A percentile compares a stretch with the other conserved stretches of the same genome.
These are phyloP conservation scores for Tetheella fluctuosa DNA, from an alignment of 2,888 invertebrate species.

Conservation along the genomic window DNA sequence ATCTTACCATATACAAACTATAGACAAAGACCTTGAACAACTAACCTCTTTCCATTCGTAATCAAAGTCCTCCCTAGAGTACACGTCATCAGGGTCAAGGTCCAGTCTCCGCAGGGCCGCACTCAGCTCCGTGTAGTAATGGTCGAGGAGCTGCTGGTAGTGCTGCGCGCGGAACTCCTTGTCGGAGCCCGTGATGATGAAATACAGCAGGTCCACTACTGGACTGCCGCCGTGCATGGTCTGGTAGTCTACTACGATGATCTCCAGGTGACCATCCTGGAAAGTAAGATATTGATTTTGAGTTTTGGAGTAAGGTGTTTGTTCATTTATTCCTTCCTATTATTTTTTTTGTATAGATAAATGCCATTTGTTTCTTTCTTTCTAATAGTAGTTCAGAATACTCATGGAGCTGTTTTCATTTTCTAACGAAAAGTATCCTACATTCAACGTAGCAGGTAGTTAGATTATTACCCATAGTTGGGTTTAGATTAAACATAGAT, in stretches of 20 bases:
- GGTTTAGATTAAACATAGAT: no score
- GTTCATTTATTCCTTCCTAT: no score
- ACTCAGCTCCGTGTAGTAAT: constrained; percentile 48
- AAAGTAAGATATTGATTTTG: constrained; percentile 19
- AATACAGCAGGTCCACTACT: constrained; percentile 60
- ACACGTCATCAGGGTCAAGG: constrained; percentile 48
- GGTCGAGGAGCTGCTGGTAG: constrained; percentile 39
- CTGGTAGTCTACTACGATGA: constrained; percentile 64
- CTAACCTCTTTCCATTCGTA: constrained; percentile 53
- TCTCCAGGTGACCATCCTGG: constrained; percentile 48
- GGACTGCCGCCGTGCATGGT: constrained; percentile 56
- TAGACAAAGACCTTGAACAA: no score
- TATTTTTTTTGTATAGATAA: no score
- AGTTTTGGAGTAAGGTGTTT: no score
- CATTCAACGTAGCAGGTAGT: no score
- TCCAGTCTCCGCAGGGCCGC: constrained; percentile 42
- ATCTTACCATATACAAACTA: no score
- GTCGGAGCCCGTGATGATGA: constrained; percentile 62
- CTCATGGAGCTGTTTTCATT: no score
- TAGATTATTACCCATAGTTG: no score
- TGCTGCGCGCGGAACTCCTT: constrained; percentile 53
- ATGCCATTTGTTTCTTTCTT: no score
- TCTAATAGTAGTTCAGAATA: no score
- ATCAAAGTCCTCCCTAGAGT: constrained; percentile 54
- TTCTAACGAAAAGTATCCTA: no score